Base-by-base conservation (phyloP, 1,140 invertebrate species). In the Grapholita molesta region DNA sequence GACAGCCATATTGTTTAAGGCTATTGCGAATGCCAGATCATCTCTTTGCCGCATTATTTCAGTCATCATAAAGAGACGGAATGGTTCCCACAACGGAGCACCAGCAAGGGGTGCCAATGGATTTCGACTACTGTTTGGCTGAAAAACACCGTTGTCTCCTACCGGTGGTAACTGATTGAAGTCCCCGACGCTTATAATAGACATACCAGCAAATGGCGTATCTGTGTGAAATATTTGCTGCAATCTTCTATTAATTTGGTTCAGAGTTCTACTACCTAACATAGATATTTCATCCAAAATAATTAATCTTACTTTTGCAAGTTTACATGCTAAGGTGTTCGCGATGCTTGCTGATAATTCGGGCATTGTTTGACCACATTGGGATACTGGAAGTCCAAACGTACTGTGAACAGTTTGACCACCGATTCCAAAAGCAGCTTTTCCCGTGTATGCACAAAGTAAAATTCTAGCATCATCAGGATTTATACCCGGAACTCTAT, bases 271-370 rank as follows among this genome's bases (percentile, higher is more conserved):
- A 7, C 42, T 4, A 32, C 79, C 80, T 5, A 83, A 71, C 82
- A 88, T 88, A 23, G 77, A 82, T 18, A 88, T 77, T 75, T 90
- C 85, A 75, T 88, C 85, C 30, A 89, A 80, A 25, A 90, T 85
- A 33, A 65, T 65, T 35, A 65, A 18, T 33, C n/a, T 33, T 65
- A 65, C 11, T 33, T 65, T 32, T 18, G 85, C 24, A 9, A 82
- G 32, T 70, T 80, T 78, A n/a, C 81, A 48, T 33, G 69, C 38
- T 66, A 55, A 68, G 84, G 85, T 23, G 79, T 64, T 64, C 4
- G 61, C 23, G 24, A 33, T n/a, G 4, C 24, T 30, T 30, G 61
- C 24, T 64, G 61, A 64, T 30, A 64, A 30, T 64, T 64, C 61
- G 3, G 61, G 30, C 30, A 65, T 18, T 3, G 6, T 35, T 3